Percentiles rank a stretch among this genome's conserved stretches.
Conservation (phyloP, 2,113 vertebrate species). For the Lophura nycthemera region DNA sequence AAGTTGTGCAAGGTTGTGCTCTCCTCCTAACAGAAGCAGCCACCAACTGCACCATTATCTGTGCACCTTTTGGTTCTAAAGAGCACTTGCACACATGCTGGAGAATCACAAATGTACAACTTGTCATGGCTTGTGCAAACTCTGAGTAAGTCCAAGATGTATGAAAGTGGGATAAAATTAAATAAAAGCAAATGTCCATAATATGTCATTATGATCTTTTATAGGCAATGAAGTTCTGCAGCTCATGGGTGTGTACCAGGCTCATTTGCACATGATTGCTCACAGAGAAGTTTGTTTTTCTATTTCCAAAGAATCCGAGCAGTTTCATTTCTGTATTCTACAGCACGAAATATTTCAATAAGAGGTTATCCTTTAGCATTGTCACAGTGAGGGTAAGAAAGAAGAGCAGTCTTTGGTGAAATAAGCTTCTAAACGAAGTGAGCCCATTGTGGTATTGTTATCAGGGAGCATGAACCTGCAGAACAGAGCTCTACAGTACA, state of each 20-base stretch:
- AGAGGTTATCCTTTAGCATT: background rate
- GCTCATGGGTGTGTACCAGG: background rate
- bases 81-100: background rate
- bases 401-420: background rate
- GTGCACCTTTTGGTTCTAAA: background rate
- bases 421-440: background rate
- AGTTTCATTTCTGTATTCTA: constrained; percentile 47
- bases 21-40: background rate
- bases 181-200: background rate
- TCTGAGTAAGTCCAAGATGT: background rate
- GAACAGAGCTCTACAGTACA: background rate
- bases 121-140: background rate
- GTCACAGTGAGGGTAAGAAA: background rate
- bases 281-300: background rate
- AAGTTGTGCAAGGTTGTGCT: background rate
- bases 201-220: background rate
- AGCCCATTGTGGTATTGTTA: too few relatives aligned
- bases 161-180: background rate
- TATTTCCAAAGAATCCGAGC: background rate
- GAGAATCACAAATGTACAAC: background rate
- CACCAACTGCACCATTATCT: background rate
- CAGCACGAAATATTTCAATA: background rate
- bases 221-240: background rate
- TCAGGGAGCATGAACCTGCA: fast-evolving
- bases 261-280: constrained; percentile 53